Evolutionary conservation across 2,888 invertebrate genomes (phyloP), one percentile per base, ranked within the genome.

Genomic region (Dolichomitus sp.): DNA sequence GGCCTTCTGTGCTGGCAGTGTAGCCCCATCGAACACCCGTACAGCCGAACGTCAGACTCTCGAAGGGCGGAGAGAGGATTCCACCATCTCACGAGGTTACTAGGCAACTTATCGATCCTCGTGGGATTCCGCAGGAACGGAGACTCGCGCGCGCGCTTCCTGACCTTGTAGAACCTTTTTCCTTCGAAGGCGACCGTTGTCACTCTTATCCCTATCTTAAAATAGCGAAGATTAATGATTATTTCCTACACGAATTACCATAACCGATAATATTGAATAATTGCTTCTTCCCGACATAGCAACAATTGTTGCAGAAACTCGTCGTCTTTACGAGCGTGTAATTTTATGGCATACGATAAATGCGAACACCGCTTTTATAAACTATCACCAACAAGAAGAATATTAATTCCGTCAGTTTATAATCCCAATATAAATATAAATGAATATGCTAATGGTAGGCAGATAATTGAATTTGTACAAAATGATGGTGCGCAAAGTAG

Each of bases 81-180:
- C 54, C 68, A 76, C 80, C 80, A 80, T 80, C 83, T 80, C 72
- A 83, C 83, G 83, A 76, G 83, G 83, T 83, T 80, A 83, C 83
- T 80, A 80, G 83, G 83, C 78, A 75, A 76, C 80, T 73, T 83
- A 83, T 83, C 83, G 83, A 83, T 83, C 76, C 72, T 50, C 80
- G 76, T 83, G 83, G 83, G 83, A 83, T 83, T 83, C 76, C 83
- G 80, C 83, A 68, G 79, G 72, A 72, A 77, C 63, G 61, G 57
- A 57, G 30, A 30, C 68, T 66, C 66, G 57, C 73, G 70, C 68
- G 65, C 74, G 65, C 59, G 45, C 72, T 72, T 52, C 68, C 83
- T 83, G 83, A 83, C 83, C 83, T 83, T 83, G 83, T 83, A 80
- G 50, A 80, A 76, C 17, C 76, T 76, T 83, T 80, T 73, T 73